Evolutionary conservation across 2,888 invertebrate genomes (phyloP).

Genomic region (Sacculina carcini): DNA sequence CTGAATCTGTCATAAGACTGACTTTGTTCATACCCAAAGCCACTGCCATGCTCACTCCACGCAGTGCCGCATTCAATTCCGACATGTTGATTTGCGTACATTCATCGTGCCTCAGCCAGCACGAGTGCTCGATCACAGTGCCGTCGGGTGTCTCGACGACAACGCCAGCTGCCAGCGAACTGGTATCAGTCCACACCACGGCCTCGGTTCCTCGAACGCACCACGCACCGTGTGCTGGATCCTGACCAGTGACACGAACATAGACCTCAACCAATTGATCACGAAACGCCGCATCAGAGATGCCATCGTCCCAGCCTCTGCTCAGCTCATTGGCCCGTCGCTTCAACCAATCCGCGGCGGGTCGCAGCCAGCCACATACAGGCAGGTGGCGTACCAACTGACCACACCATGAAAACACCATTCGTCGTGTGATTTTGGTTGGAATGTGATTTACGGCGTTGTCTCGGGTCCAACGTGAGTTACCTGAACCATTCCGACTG

Average conservation of each 20-base stretch:
- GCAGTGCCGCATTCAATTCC: not conserved
- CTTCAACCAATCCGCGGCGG: conserved; percentile 1
- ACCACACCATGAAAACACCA: conserved; percentile 3
- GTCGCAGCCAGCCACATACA: not conserved
- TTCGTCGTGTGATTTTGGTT: not conserved
- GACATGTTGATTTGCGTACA: conserved; percentile 4
- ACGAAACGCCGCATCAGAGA: not conserved
- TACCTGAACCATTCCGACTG: not conserved
- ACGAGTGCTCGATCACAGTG: not conserved
- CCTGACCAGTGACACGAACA: not conserved
- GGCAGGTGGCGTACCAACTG: not conserved
- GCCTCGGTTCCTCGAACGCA: not conserved
- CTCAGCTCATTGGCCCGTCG: not conserved
- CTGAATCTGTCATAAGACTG: not conserved
- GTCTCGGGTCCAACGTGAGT: not conserved
- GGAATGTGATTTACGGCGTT: not conserved
- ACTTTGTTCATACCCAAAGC: not conserved
- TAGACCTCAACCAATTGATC: not conserved
- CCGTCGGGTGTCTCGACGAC: not conserved
- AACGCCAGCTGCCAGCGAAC: not conserved
- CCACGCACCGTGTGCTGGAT: conserved; percentile 1
- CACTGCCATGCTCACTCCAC: not conserved
- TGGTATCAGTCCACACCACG: not conserved
- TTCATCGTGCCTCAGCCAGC: not conserved
- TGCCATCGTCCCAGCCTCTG: not conserved